phyloP scores from a whole-genome alignment of 2,888 invertebrate species.

The Synanthedon myopaeformis region DNA sequence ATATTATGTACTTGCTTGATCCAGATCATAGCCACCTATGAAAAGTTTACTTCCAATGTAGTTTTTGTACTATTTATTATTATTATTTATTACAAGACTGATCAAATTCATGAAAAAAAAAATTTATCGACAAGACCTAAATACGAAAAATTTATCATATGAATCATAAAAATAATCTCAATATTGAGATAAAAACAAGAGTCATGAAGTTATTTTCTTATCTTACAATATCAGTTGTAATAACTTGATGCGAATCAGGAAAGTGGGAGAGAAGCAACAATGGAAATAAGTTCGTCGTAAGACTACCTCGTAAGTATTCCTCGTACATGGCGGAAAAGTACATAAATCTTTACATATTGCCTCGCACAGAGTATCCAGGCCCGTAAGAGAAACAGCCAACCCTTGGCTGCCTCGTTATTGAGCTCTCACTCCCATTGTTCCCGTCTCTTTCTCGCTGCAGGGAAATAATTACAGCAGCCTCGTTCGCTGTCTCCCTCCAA shows the following conservation, averaged over 20 bases:
- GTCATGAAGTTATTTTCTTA: no score
- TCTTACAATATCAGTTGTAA: background rate
- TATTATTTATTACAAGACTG: no score
- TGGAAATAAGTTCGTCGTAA: slow-evolving; percentile 49
- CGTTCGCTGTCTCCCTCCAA: slow-evolving; percentile 51
- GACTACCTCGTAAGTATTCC: slow-evolving; percentile 43
- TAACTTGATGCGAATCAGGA: background rate
- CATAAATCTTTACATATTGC: slow-evolving; percentile 69
- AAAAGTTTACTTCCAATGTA: no score
- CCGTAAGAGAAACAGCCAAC: slow-evolving; percentile 67
- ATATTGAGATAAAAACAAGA: no score
- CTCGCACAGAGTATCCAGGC: slow-evolving; percentile 44
- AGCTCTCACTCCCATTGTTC: slow-evolving; percentile 60
- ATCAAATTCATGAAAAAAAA: no score
- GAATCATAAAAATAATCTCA: no score
- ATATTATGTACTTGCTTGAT: no score
- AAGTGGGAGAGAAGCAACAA: slow-evolving; percentile 22
- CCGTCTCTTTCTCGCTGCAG: slow-evolving; percentile 31
- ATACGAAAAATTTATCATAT: no score
- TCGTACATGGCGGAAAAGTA: slow-evolving; percentile 38
- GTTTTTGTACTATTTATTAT: no score
- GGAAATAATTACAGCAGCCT: slow-evolving; percentile 14
- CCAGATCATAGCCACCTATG: no score
- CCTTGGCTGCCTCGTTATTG: slow-evolving; percentile 71
- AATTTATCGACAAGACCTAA: no score